Evolutionary conservation across 64 coral and sea anemone species (phyloP).

Genomic region (Stichodactyla mertensii): DNA sequence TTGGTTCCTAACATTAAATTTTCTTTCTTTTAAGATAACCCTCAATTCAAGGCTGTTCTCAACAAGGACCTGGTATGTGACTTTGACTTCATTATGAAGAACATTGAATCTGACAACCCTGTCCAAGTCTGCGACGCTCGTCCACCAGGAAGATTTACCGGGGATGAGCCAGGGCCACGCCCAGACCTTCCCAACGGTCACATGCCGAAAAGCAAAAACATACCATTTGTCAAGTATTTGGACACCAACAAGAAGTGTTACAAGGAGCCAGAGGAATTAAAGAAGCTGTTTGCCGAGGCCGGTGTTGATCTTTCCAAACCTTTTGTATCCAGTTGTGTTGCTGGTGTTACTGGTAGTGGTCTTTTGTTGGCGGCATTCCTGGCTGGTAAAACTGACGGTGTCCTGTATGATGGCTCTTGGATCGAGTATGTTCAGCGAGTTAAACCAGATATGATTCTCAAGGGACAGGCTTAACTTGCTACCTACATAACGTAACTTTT

Average conservation of each 20-base stretch:
- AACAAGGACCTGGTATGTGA: constrained; percentile 58
- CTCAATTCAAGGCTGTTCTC: constrained; percentile 59
- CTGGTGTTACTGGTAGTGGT: constrained; percentile 49
- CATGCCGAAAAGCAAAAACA: constrained; percentile 53
- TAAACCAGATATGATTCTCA: constrained; percentile 67
- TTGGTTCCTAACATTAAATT: no score
- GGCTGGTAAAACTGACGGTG: constrained; percentile 70
- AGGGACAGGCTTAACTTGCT: neutral
- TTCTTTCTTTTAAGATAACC: neutral
- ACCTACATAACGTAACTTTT: no score
- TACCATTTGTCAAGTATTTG: constrained; percentile 58
- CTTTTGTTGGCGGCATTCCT: constrained; percentile 57
- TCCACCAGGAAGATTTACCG: constrained; percentile 65
- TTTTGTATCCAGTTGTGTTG: constrained; percentile 72
- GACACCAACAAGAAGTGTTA: constrained; percentile 51
- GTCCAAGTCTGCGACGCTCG: constrained; percentile 63
- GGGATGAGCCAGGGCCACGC: constrained; percentile 67
- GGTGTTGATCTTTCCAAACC: constrained; percentile 59
- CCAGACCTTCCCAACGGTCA: constrained; percentile 68
- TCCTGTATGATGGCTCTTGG: constrained; percentile 87
- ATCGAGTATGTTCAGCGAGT: constrained; percentile 71
- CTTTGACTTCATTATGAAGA: constrained; percentile 73
- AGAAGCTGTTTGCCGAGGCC: constrained; percentile 66
- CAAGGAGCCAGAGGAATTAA: constrained; percentile 62
- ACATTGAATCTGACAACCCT: constrained; percentile 32